Conservation (phyloP, 2,113 vertebrate genomes). For the western clawed frog (Xenopus tropicalis) region UCB_Xtro_10.0 CM004448.2:16805501-16806000, state of each 20-base stretch:
- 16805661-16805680: conserved; percentile 83
- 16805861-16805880: conserved; percentile 44
- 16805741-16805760: no score
- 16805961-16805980: background rate
- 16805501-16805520: conserved; percentile 58
- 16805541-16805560: conserved; percentile 66
- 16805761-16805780: conserved; percentile 69
- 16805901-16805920: background rate
- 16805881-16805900: conserved; percentile 26
- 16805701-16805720: conserved; percentile 61
- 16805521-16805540: conserved; percentile 58
- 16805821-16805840: conserved; percentile 80
- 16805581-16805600: conserved; percentile 79
- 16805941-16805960: background rate
- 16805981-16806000: background rate
- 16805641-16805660: conserved; percentile 83
- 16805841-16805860: conserved; percentile 46
- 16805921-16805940: background rate
- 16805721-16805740: conserved; percentile 69
- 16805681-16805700: conserved; percentile 70
- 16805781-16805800: conserved; percentile 79
- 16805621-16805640: conserved; percentile 89
- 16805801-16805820: conserved; percentile 81
- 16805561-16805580: conserved; percentile 69
- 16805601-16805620: conserved; percentile 72